Conservation (phyloP, 1,140 invertebrate genomes). For the Leptonema lineaticorne region DNA sequence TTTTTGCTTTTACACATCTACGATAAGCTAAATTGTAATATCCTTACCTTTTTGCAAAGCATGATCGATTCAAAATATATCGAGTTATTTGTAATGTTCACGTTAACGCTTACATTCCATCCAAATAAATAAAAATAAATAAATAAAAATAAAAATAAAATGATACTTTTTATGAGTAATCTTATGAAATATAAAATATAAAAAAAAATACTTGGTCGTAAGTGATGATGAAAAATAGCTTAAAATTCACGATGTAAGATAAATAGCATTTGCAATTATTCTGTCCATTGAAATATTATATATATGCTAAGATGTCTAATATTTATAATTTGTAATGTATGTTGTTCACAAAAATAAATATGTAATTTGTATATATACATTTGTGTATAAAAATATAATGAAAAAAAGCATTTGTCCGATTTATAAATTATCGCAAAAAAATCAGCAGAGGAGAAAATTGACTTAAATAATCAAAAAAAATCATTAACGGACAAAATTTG, state of each 20-base stretch:
- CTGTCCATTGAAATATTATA: conserved; percentile 41
- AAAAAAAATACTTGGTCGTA: conserved; percentile 34
- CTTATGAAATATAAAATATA: conserved; percentile 36
- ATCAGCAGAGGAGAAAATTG: no score
- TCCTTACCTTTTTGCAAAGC: conserved; percentile 8
- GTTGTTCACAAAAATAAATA: conserved; percentile 29
- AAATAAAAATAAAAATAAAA: no score
- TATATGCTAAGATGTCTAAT: conserved; percentile 36
- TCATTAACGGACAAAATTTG: neutral
- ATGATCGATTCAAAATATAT: conserved; percentile 4
- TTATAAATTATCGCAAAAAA: neutral
- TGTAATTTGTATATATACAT: conserved; percentile 28
- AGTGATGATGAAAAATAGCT: conserved; percentile 33
- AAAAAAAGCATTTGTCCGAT: neutral
- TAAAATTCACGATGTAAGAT: conserved; percentile 40
- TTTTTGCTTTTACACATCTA: conserved; percentile 25
- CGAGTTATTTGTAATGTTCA: conserved; percentile 29
- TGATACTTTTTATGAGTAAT: conserved; percentile 38
- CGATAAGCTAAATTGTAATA: neutral
- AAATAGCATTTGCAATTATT: conserved; percentile 41
- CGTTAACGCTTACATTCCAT: conserved; percentile 40
- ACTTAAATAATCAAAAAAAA: neutral
- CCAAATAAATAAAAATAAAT: no score
- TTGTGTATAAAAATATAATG: conserved; percentile 17
- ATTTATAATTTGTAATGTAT: conserved; percentile 19